Percentiles rank a stretch among this genome's conserved stretches.
These are phyloP conservation scores for Callithrix jacchus DNA, from an alignment of 2,113 vertebrate genomes.

Conservation along the genomic window DNA sequence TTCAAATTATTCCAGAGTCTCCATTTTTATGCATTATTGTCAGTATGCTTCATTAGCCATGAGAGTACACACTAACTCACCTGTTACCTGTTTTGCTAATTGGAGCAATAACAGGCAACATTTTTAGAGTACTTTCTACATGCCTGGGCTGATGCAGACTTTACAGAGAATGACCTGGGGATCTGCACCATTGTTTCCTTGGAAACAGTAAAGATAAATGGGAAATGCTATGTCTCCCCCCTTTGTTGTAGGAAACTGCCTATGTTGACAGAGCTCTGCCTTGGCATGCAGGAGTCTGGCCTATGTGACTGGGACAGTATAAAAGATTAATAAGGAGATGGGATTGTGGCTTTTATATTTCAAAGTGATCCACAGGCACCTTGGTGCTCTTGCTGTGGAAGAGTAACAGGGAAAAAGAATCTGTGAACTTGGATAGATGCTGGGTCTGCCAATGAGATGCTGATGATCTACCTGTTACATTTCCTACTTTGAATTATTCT, in stretches of 20 bases:
- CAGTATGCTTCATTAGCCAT: neutral
- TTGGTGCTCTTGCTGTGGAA: neutral
- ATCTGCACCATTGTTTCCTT: neutral
- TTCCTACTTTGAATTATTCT: neutral
- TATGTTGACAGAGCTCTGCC: neutral
- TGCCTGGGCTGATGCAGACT: neutral
- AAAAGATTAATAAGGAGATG: neutral
- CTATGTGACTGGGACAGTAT: neutral
- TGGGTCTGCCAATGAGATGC: neutral
- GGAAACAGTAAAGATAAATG: constrained; percentile 32
- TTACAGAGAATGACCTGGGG: constrained; percentile 15
- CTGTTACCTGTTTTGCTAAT: constrained; percentile 15
- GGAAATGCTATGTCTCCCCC: neutral
- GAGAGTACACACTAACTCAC: neutral
- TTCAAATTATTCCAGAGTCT: constrained; percentile 25
- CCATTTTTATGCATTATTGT: neutral
- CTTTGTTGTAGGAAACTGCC: neutral
- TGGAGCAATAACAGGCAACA: neutral
- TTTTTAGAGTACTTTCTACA: neutral
- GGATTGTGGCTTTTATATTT: neutral
- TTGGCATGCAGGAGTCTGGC: neutral
- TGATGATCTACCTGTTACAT: neutral
- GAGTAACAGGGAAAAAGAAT: neutral
- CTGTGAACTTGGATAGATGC: neutral
- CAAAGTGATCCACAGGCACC: neutral